Percentiles rank a stretch among this genome's conserved stretches.
phyloP scores from a whole-genome alignment of 2,113 vertebrate species.

The Nerophis lumbriciformis region DNA sequence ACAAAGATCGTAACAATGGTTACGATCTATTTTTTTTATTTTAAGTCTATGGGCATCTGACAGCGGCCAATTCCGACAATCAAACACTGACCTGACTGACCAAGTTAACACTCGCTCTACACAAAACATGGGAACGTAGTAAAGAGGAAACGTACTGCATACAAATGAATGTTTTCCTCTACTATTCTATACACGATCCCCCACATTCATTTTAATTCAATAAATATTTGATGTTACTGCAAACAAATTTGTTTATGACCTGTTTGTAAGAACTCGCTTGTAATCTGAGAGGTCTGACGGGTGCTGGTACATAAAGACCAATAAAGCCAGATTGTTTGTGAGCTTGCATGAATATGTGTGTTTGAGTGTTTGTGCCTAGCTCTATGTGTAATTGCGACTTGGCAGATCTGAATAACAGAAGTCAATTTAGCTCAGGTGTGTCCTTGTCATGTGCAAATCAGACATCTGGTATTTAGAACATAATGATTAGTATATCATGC shows the following conservation, averaged over 20 bases:
- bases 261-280: neutral
- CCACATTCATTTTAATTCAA: no score
- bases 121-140: neutral
- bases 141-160: no score
- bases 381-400: constrained; percentile 34
- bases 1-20: no score
- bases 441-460: constrained; percentile 40
- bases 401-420: constrained; percentile 51
- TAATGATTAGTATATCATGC: neutral
- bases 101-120: constrained; percentile 17
- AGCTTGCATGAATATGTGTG: constrained; percentile 4
- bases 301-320: constrained; percentile 2
- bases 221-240: no score
- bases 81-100: constrained; percentile 34
- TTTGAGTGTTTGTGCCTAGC: constrained; percentile 14
- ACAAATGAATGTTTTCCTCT: no score
- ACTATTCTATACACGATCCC: no score
- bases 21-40: no score
- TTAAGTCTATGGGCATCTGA: constrained; percentile 2
- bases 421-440: constrained; percentile 56
- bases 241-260: no score
- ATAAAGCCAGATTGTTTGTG: constrained; percentile 2
- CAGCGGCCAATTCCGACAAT: constrained; percentile 35
- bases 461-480: constrained; percentile 1
- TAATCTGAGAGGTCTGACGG: neutral